These are phyloP conservation scores for Atta colombica DNA, from an alignment of 1,140 invertebrate species.

Conservation along the genomic window DNA sequence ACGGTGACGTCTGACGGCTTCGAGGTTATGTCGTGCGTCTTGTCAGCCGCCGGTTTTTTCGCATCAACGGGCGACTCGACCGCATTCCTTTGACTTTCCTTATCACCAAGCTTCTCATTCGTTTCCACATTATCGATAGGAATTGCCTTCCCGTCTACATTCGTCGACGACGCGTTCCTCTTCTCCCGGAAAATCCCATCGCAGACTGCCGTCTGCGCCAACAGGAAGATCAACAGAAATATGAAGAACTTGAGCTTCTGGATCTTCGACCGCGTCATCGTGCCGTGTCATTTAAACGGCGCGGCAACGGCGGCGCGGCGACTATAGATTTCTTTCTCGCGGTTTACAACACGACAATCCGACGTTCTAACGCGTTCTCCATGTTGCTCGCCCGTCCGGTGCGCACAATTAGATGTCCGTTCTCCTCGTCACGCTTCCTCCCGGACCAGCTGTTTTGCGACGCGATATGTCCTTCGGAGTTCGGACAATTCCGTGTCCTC, in stretches of 20 bases:
- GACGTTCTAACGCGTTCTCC: constrained; percentile 55
- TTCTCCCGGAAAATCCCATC: constrained; percentile 69
- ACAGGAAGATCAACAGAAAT: constrained; percentile 77
- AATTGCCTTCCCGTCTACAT: neutral
- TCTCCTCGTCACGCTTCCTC: constrained; percentile 14
- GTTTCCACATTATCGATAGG: neutral
- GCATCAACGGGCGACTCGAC: neutral
- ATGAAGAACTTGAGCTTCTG: constrained; percentile 78
- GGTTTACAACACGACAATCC: constrained; percentile 6
- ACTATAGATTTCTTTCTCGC: neutral
- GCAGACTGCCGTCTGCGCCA: constrained; percentile 72
- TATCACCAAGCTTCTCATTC: constrained; percentile 6
- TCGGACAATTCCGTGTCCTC: constrained; percentile 24
- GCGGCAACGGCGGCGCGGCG: constrained; percentile 29
- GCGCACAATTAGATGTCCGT: constrained; percentile 12
- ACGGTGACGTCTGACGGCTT: constrained; percentile 28
- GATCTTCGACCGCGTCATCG: constrained; percentile 79
- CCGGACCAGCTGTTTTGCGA: constrained; percentile 14
- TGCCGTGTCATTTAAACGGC: constrained; percentile 71
- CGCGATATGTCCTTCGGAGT: neutral
- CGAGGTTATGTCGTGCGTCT: constrained; percentile 71
- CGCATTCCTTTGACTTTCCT: constrained; percentile 9
- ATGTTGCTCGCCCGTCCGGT: constrained; percentile 62
- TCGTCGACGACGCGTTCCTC: neutral
- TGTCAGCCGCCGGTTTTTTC: constrained; percentile 23